These are phyloP conservation scores for Oxycera nigricornis DNA, from an alignment of 2,888 invertebrate genomes.

Conservation along the genomic window DNA sequence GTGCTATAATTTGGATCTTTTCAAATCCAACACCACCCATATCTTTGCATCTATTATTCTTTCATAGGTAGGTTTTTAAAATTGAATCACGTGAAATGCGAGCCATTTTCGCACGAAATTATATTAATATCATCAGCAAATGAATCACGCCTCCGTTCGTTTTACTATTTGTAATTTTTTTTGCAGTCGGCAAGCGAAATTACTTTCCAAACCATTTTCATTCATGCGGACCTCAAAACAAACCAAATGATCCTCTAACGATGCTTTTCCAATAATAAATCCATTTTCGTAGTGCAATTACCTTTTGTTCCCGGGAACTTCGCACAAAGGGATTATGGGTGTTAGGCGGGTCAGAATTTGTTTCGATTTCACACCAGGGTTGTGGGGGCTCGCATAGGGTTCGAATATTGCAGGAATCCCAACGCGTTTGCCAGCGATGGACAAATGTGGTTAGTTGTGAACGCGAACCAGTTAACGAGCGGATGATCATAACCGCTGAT, in stretches of 20 bases:
- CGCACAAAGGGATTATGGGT: constrained; percentile 34
- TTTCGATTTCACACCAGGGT: background rate
- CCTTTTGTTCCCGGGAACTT: constrained; percentile 35
- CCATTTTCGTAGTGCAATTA: constrained; percentile 39
- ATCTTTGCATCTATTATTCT: background rate
- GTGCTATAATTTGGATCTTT: background rate
- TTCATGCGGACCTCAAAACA: constrained; percentile 11
- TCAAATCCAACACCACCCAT: background rate
- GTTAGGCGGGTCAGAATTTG: background rate
- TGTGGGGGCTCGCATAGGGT: background rate
- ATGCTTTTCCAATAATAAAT: constrained; percentile 37
- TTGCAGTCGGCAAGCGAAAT: background rate
- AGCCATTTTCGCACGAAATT: background rate
- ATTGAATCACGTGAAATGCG: background rate
- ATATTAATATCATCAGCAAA: background rate
- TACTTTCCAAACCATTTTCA: constrained; percentile 25
- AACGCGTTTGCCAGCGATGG: background rate
- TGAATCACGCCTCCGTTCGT: background rate
- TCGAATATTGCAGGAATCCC: background rate
- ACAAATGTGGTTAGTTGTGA: background rate
- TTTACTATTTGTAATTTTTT: background rate
- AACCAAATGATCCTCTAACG: constrained; percentile 12
- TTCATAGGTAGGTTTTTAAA: background rate
- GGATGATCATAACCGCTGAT: constrained; percentile 40
- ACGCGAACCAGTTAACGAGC: constrained; percentile 30